Conservation (phyloP, 2,888 invertebrate genomes). For the Choreutis nemorana region DNA sequence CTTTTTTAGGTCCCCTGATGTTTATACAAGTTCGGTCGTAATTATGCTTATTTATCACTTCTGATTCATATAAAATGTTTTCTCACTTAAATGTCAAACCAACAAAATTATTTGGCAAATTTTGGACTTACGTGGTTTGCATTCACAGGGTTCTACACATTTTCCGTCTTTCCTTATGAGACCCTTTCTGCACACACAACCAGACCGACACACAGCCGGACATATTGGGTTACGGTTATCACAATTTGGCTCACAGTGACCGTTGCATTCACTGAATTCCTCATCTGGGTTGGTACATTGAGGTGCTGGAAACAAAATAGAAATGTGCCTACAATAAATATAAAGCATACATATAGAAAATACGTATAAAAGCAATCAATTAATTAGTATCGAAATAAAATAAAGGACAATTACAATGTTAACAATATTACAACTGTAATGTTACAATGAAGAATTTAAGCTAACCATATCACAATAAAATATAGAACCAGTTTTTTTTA, state of each 20-base stretch:
- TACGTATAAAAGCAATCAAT: background rate
- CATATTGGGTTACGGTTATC: conserved; percentile 4
- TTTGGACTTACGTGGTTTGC: no score
- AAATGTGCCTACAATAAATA: background rate
- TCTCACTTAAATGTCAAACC: no score
- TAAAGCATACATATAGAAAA: background rate
- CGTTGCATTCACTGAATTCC: conserved; percentile 5
- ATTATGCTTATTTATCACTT: no score
- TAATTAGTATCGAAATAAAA: conserved; percentile 5
- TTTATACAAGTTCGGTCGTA: no score
- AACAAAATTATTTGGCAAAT: no score
- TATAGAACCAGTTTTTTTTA: no score
- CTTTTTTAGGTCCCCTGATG: no score
- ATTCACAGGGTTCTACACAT: no score
- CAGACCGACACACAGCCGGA: conserved; percentile 2
- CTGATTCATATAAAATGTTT: no score
- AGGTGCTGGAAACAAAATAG: conserved; percentile 4
- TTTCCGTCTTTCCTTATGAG: background rate
- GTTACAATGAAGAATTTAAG: conserved; percentile 8
- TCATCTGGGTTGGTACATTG: conserved; percentile 5
- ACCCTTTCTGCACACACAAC: conserved; percentile 2
- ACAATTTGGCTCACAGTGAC: conserved; percentile 5
- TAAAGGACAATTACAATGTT: conserved; percentile 6
- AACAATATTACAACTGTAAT: conserved; percentile 5
- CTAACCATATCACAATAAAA: no score